Percentiles rank a stretch among this genome's conserved stretches.
These are phyloP conservation scores for Ctena decussata DNA, from an alignment of 2,888 invertebrate genomes.

Conservation along the genomic window DNA sequence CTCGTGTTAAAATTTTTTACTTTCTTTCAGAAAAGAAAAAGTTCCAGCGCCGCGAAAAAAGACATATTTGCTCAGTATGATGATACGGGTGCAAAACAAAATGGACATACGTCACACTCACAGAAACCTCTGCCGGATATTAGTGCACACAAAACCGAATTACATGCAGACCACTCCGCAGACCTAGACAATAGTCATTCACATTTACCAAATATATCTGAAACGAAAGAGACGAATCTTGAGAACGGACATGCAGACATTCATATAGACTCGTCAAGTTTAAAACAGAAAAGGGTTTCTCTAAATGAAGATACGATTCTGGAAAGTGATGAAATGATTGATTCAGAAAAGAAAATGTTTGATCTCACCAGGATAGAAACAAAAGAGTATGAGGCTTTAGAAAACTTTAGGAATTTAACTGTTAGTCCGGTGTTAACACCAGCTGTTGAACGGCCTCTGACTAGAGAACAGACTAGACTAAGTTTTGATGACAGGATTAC, in stretches of 20 bases:
- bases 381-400: slow-evolving; percentile 44
- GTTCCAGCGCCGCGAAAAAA: not conserved
- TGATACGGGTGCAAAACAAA: slow-evolving; percentile 73
- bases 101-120: slow-evolving; percentile 7
- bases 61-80: slow-evolving; percentile 76
- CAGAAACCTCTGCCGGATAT: slow-evolving; percentile 43
- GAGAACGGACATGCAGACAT: not conserved
- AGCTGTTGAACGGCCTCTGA: slow-evolving; percentile 73
- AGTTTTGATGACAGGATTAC: slow-evolving; percentile 70
- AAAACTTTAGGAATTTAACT: slow-evolving; percentile 67
- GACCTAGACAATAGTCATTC: not conserved
- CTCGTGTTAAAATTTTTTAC: no score
- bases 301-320: not conserved
- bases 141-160: not conserved
- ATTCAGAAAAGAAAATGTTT: slow-evolving; percentile 46
- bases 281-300: not conserved
- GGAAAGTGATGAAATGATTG: not conserved
- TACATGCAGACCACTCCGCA: not conserved
- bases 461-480: slow-evolving; percentile 73
- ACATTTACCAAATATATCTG: not conserved
- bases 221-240: not conserved
- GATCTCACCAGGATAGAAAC: slow-evolving; percentile 58
- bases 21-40: not conserved
- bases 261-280: not conserved
- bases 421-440: slow-evolving; percentile 81